Percentiles rank a stretch among this genome's conserved stretches.
These are phyloP conservation scores for Trinectes maculatus DNA, from an alignment of 2,113 vertebrate genomes.

Conservation along the genomic window DNA sequence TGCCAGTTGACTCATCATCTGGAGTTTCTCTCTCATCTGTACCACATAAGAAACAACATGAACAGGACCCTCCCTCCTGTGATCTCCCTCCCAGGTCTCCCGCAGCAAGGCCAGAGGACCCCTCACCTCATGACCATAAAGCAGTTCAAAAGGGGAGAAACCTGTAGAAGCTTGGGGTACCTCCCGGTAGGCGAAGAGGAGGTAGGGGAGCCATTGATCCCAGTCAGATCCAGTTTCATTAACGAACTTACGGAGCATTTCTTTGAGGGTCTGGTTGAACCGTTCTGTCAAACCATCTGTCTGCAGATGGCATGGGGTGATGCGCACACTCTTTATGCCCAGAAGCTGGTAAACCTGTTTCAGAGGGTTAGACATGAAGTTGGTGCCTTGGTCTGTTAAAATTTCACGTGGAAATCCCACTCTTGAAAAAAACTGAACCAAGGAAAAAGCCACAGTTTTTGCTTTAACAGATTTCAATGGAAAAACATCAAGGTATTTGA, in stretches of 20 bases:
- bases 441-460: neutral
- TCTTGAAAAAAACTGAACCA: neutral
- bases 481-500: slow-evolving; percentile 1
- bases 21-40: neutral
- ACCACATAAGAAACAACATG: neutral
- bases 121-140: neutral
- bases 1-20: too few species aligned
- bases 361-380: slow-evolving; percentile 10
- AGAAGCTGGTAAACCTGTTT: slow-evolving; percentile 3
- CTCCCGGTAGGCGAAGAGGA: slow-evolving; percentile 11
- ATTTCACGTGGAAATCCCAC: neutral
- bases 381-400: neutral
- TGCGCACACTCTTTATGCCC: neutral
- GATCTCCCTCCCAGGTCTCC: neutral
- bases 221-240: too few species aligned
- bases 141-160: slow-evolving; percentile 15
- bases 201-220: too few species aligned
- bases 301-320: neutral
- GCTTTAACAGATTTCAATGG: neutral
- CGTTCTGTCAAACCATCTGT: neutral
- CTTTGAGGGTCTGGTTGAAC: neutral
- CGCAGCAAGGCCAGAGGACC: neutral
- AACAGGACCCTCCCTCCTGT: neutral
- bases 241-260: slow-evolving; percentile 9
- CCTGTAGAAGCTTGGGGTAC: slow-evolving; percentile 26